Base-by-base conservation (phyloP, 2,888 invertebrate genomes). In the Chymomyza amoena region DNA sequence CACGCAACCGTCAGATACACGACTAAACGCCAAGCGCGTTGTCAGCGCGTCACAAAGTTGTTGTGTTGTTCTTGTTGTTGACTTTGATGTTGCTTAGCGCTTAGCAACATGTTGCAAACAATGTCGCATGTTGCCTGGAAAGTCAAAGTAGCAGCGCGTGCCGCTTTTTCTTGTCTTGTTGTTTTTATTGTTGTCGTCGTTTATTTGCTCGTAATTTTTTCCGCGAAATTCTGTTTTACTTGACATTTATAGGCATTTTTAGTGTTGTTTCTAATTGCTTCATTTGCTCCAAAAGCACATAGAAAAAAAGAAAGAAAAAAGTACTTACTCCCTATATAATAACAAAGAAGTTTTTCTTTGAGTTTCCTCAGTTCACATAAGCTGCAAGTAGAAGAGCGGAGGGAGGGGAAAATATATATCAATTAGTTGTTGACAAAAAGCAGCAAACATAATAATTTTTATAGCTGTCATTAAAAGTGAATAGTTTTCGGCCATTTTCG, bases 1-100 rank as follows among this genome's bases (percentile, higher is more conserved):
- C 80, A 86, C 84, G 78, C 78, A 81, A 81, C 80, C 84, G 81
- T 76, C 81, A 80, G 83, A 81, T 69, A 72, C 68, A 80, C 85
- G 87, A 84, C 80, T 79, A 76, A 82, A 75, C 28, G 68, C 62
- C 66, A 62, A 71, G 71, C 74, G 75, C 69, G 64, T 64, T 73
- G 68, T 69, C 72, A 54, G 60, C 52, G 64, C 59, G 61, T 57
- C 64, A 45, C 69, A 61, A 65, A 64, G 64, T 64, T 73, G 61
- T 73, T 75, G 13, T 71, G 79, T 66, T 64, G 70, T 39, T 62
- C 62, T 68, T 70, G 66, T 76, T 73, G 69, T 63, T 72, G 68
- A 60, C 9, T 4, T 36, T 64, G 68, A 63, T 54, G 28, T 18
- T 66, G 72, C 63, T 56, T 69, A 18, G 36, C 62, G 66, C 56